Evolutionary conservation across 2,888 invertebrate genomes (phyloP).

Genomic region (Teinopalpus imperialis): DNA sequence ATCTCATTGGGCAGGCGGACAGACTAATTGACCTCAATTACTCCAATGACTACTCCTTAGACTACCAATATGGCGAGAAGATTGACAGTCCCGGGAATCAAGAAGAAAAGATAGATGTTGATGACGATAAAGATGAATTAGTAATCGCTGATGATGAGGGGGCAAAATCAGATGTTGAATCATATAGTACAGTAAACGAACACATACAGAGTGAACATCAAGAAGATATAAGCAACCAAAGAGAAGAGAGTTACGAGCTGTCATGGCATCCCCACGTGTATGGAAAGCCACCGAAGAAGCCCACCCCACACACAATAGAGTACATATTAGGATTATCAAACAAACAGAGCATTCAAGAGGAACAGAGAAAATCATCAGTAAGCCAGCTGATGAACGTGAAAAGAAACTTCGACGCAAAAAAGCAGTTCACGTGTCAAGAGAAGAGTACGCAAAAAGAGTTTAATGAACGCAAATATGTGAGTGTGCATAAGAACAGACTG

Average conservation of each 20-base stretch:
- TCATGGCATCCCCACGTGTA: slow-evolving; percentile 96
- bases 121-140: slow-evolving; percentile 54
- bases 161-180: slow-evolving; percentile 32
- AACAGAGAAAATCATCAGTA: slow-evolving; percentile 39
- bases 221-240: slow-evolving; percentile 36
- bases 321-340: slow-evolving; percentile 88
- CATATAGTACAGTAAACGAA: slow-evolving; percentile 34
- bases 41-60: slow-evolving; percentile 34
- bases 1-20: slow-evolving; percentile 50
- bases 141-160: slow-evolving; percentile 47
- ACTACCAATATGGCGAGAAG: slow-evolving; percentile 38
- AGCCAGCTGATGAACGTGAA: slow-evolving; percentile 65
- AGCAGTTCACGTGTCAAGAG: slow-evolving; percentile 39
- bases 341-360: slow-evolving; percentile 39
- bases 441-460: slow-evolving; percentile 62
- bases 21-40: slow-evolving; percentile 43
- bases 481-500: slow-evolving; percentile 64
- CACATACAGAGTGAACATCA: slow-evolving; percentile 30
- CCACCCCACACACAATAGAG: slow-evolving; percentile 93
- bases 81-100: slow-evolving; percentile 45
- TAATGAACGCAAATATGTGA: slow-evolving; percentile 49
- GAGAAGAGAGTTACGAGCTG: slow-evolving; percentile 48
- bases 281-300: slow-evolving; percentile 89
- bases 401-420: slow-evolving; percentile 55
- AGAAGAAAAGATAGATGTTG: slow-evolving; percentile 59